Evolutionary conservation across 2,888 invertebrate genomes (phyloP).

Genomic region (Laspeyria flexula): DNA sequence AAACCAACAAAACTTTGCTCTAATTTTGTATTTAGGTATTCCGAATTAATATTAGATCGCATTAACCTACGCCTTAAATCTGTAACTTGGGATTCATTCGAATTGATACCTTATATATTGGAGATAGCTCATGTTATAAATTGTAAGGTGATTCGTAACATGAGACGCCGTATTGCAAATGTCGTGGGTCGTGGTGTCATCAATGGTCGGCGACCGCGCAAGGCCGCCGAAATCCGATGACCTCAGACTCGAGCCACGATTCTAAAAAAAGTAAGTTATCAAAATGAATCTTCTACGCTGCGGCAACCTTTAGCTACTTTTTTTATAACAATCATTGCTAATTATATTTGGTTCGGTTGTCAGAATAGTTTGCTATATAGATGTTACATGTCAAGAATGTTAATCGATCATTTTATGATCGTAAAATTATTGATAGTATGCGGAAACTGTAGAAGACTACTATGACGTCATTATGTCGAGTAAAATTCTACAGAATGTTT

Average conservation of each 20-base stretch:
- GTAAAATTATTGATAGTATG: conserved; percentile 33
- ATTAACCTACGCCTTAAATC: conserved; percentile 40
- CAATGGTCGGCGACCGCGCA: conserved; percentile 82
- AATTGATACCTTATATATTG: conserved; percentile 41
- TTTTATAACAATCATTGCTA: conserved; percentile 24
- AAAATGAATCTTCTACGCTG: conserved; percentile 36
- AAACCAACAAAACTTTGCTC: conserved; percentile 39
- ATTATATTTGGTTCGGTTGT: conserved; percentile 33
- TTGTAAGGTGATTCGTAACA: conserved; percentile 35
- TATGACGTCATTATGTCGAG: conserved; percentile 28
- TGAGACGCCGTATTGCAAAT: conserved; percentile 59
- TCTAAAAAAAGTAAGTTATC: conserved; percentile 51
- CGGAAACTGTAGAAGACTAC: conserved; percentile 34
- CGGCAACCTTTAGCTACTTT: conserved; percentile 28
- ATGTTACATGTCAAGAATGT: conserved; percentile 25
- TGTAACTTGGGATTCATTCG: conserved; percentile 14
- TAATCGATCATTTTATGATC: conserved; percentile 34
- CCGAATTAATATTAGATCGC: conserved; percentile 40
- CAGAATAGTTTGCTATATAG: conserved; percentile 17
- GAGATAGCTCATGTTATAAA: conserved; percentile 37
- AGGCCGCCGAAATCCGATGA: conserved; percentile 81
- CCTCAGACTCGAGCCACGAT: conserved; percentile 65
- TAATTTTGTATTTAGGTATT: conserved; percentile 41
- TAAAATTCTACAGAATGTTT: conserved; percentile 31
- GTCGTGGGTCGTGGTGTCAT: conserved; percentile 70